Evolutionary conservation across 2,797 vertebrate genomes (phyloP), one percentile per base, ranked within the genome.

Genomic region (Dryobates pubescens): DNA sequence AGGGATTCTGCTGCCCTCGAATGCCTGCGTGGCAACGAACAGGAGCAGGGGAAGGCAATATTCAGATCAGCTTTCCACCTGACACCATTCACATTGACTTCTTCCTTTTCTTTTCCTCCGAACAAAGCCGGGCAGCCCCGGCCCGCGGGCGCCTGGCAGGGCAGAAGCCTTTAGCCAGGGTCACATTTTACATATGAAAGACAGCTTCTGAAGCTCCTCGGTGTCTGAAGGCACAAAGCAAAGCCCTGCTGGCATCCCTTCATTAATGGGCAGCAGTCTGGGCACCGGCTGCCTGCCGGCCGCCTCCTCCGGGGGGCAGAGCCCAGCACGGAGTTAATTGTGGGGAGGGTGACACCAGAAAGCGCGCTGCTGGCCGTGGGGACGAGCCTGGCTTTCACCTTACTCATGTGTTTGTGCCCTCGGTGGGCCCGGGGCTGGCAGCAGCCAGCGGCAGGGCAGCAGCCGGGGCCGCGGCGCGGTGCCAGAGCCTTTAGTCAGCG

Each of bases 101-200:
- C 26, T 30, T 62, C 8, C 18, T 47, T 23, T 26, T 16, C 36
- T 36, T 10, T 64, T 61, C 80, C 91, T 80, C 78, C 24, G n/a
- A 91, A 73, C 73, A 58, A 92, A 83, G 53, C 61, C 16, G 68
- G 14, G 32, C 54, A 77, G 64, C 89, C 88, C 24, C 86, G 76
- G 72, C 59, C 62, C 74, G 57, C 51, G 63, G 81, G 69, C 65
- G 82, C 20, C 49, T 58, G 36, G 30, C 74, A 47, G 20, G 51
- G 67, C 41, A 5, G 29, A 61, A 27, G 38, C 70, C 45, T 91
- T 86, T 29, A 74, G 73, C 22, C 82, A 59, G 74, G 83, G 71
- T 86, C 86, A 87, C 7, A 34, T 90, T 95, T 94, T 93, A 89
- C 93, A 93, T 92, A 95, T 87, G 90, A 93, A 89, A 93, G 86